A percentile compares a stretch with the other conserved stretches of the same genome.
These are phyloP conservation scores for Plemyria rubiginata DNA, from an alignment of 2,888 invertebrate genomes.

Conservation along the genomic window DNA sequence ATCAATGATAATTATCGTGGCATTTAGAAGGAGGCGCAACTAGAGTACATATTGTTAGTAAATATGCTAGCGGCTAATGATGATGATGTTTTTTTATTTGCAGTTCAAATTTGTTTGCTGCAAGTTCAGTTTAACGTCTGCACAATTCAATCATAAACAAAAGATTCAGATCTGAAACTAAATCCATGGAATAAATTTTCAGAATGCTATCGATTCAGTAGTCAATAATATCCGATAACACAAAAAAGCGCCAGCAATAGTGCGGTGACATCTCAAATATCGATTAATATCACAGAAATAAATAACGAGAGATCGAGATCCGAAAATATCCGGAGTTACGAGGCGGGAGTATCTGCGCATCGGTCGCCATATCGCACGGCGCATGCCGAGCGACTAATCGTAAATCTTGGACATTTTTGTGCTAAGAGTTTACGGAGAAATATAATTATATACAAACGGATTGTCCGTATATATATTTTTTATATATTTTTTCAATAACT, in stretches of 20 bases:
- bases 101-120: neutral
- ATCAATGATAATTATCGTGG: too few species aligned
- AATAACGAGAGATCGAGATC: slow-evolving; percentile 66
- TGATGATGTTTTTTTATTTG: too few species aligned
- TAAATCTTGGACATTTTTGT: slow-evolving; percentile 68
- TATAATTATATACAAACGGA: slow-evolving; percentile 9
- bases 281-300: slow-evolving; percentile 69
- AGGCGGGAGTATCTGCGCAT: slow-evolving; percentile 46
- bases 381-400: slow-evolving; percentile 53
- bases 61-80: too few species aligned
- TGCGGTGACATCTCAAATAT: slow-evolving; percentile 60
- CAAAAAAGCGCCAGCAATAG: slow-evolving; percentile 45
- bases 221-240: slow-evolving; percentile 38
- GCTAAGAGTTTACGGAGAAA: slow-evolving; percentile 40
- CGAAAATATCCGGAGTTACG: slow-evolving; percentile 62
- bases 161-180: neutral
- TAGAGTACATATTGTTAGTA: too few species aligned
- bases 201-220: slow-evolving; percentile 28
- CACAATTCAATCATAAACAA: neutral
- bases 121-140: too few species aligned
- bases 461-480: slow-evolving; percentile 22
- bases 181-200: slow-evolving; percentile 9
- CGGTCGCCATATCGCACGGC: slow-evolving; percentile 52
- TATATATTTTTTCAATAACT: neutral
- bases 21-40: too few species aligned